These are phyloP conservation scores for Patella caerulea DNA, from an alignment of 2,888 invertebrate genomes.

Conservation along the genomic window DNA sequence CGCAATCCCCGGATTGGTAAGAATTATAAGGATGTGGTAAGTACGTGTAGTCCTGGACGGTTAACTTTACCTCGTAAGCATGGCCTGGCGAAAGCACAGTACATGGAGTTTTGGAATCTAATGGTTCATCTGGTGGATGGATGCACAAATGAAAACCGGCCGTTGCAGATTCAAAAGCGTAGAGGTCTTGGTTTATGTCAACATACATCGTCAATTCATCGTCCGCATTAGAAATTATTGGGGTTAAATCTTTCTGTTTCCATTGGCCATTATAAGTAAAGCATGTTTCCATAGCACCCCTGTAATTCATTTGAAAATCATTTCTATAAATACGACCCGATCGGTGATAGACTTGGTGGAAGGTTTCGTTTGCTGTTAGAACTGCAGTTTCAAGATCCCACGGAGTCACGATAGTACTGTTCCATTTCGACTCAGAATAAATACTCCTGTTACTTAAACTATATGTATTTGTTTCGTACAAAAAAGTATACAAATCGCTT, in stretches of 20 bases:
- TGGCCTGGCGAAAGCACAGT: not conserved
- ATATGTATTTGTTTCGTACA: not conserved
- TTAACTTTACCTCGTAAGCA: not conserved
- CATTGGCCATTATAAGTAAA: not conserved
- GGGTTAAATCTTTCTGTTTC: not conserved
- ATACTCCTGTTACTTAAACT: not conserved
- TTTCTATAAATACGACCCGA: not conserved
- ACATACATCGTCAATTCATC: not conserved
- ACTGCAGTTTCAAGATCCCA: not conserved
- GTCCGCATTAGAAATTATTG: not conserved
- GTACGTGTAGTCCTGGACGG: not conserved
- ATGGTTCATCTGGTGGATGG: not conserved
- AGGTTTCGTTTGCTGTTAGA: not conserved
- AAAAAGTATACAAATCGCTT: not conserved
- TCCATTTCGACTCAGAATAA: not conserved
- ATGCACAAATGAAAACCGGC: not conserved
- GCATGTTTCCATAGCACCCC: not conserved
- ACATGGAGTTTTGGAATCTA: not conserved
- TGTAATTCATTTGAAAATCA: not conserved
- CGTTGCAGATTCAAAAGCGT: not conserved
- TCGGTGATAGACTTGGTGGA: not conserved
- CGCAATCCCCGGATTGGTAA: not conserved
- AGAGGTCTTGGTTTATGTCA: constrained; percentile 2
- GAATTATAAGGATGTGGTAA: constrained; percentile 1
- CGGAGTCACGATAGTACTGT: not conserved